Conservation (phyloP, 37 sponge, comb jelly and placozoan genomes). For the Chondrilla cf. caribensis region DNA sequence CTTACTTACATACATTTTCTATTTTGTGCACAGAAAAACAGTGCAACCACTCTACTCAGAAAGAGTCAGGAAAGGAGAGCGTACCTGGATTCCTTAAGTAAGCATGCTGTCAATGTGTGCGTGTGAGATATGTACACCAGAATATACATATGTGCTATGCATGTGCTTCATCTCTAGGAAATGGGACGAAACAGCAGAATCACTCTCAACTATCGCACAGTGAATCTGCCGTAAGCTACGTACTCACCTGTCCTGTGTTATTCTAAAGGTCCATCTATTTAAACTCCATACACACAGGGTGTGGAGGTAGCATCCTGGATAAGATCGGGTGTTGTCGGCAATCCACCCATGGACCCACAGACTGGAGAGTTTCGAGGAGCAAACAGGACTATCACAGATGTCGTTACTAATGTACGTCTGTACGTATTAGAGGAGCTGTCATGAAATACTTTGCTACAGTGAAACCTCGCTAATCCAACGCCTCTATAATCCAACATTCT, state of each 20-base stretch:
- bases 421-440: too few species aligned
- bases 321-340: neutral
- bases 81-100: neutral
- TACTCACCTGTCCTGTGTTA: too few species aligned
- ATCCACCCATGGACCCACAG: neutral
- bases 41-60: constrained; percentile 11
- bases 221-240: neutral
- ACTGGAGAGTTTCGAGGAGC: constrained; percentile 8
- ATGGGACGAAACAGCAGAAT: neutral
- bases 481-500: too few species aligned
- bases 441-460: neutral
- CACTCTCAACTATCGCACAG: neutral
- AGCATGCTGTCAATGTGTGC: too few species aligned
- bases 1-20: too few species aligned
- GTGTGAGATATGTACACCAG: too few species aligned
- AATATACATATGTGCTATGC: neutral
- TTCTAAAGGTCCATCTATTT: too few species aligned
- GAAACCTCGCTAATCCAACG: too few species aligned
- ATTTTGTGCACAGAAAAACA: neutral
- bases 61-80: neutral
- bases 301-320: constrained; percentile 1
- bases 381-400: neutral
- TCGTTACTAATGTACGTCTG: neutral
- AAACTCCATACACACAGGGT: neutral
- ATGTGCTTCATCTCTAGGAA: neutral